phyloP scores from a whole-genome alignment of 1,140 invertebrate genomes.

The Dryas iulia region DNA sequence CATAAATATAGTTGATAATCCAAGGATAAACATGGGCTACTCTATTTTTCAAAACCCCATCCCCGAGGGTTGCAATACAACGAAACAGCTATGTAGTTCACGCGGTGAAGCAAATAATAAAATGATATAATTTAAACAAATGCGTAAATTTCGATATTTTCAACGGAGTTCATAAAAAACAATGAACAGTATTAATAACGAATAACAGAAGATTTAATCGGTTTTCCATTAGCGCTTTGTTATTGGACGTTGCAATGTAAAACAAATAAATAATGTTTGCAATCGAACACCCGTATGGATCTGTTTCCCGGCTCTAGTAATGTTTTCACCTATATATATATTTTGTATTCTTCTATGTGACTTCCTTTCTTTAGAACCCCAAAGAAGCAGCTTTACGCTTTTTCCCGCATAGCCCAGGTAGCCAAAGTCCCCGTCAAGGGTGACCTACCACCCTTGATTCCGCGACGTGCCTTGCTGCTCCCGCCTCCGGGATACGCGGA shows the following conservation, averaged over 20 bases:
- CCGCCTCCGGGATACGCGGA: no score
- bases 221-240: neutral
- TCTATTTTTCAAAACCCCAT: no score
- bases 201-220: neutral
- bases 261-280: neutral
- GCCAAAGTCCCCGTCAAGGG: no score
- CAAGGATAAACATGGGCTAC: no score
- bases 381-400: no score
- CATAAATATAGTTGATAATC: no score
- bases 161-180: neutral
- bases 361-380: no score
- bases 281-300: neutral
- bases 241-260: neutral
- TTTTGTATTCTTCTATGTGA: no score
- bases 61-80: no score
- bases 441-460: no score
- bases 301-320: neutral
- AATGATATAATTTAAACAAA: neutral
- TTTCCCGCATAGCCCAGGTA: no score
- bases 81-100: neutral
- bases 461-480: no score
- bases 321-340: neutral
- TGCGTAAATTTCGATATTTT: neutral
- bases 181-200: neutral
- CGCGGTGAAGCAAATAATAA: neutral